Evolutionary conservation across 2,113 vertebrate species (phyloP), one percentile per base, ranked within the genome.

Genomic region (Megaleporinus macrocephalus): DNA sequence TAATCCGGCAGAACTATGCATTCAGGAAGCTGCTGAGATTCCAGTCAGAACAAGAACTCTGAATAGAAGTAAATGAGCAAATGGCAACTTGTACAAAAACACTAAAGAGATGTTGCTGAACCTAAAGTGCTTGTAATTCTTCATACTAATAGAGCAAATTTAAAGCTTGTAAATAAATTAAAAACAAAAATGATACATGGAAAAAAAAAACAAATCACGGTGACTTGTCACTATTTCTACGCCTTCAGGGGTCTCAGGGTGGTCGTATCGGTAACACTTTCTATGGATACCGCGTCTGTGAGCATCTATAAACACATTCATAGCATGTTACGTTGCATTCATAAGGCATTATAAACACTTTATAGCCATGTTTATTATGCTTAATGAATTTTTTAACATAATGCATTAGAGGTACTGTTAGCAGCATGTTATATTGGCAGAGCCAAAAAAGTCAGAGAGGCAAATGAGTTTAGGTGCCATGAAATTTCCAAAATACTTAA

Each of bases 101-200:
- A 93, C 93, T 85, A 90, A 73, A 89, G 88, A 87, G 83, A 89
- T 85, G 89, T 90, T 86, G 79, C 91, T 90, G 87, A 92, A 90
- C 89, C 80, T 77, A 74, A 85, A 85, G 86, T 85, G 83, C 95
- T 97, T 96, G 95, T 95, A 96, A 95, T 95, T 96, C 95, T 95
- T 93, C 93, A 95, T 94, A 96, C 92, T 93, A 95, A 96, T 96
- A 95, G 94, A 95, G 92, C 95, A 95, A 94, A 94, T 95, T 95
- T 95, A 97, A 97, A 94, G 95, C 96, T 96, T 98, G 96, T 97
- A 98, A 97, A 98, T 97, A 97, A 91, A 98, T 96, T 97, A 93
- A 94, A 94, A 92, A 93, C 88, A 77, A 85, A 70, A 84, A 80
- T 62, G 68, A 81, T 62, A 63, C 57, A 72, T 51, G 66, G 12